A percentile compares a stretch with the other conserved stretches of the same genome.
phyloP scores from a whole-genome alignment of 2,797 vertebrate species.

The Cirrhinus molitorella region DNA sequence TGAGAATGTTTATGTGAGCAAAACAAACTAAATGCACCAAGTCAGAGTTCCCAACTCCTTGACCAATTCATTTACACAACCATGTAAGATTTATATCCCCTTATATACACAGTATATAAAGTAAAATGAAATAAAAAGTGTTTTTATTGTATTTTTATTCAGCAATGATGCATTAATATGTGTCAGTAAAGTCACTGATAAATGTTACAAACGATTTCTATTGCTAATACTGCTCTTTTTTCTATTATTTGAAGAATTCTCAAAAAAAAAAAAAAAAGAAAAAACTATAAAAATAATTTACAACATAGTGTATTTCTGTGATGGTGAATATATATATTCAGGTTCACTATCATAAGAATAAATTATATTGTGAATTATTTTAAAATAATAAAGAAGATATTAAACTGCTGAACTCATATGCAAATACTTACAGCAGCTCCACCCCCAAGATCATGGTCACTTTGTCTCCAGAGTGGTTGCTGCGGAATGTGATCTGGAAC shows the following conservation, averaged over 20 bases:
- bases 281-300: too few species aligned
- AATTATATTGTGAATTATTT: too few species aligned
- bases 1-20: neutral
- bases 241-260: too few species aligned
- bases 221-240: too few species aligned
- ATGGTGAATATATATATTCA: too few species aligned
- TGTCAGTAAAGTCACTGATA: neutral
- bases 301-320: too few species aligned
- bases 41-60: neutral
- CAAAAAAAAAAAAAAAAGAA: too few species aligned
- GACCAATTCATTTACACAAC: neutral
- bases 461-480: slow-evolving; percentile 88
- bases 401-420: neutral
- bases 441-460: slow-evolving; percentile 89
- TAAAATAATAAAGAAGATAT: too few species aligned
- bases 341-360: too few species aligned
- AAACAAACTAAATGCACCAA: neutral
- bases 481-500: slow-evolving; percentile 85
- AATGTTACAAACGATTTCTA: neutral
- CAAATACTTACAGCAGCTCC: slow-evolving; percentile 88
- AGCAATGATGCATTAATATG: neutral
- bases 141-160: neutral
- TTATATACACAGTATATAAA: too few species aligned
- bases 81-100: too few species aligned
- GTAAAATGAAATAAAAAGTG: too few species aligned